Percentiles rank a stretch among this genome's conserved stretches.
Conservation (phyloP, 2,113 vertebrate species). For the Onychostoma macrolepis region DNA sequence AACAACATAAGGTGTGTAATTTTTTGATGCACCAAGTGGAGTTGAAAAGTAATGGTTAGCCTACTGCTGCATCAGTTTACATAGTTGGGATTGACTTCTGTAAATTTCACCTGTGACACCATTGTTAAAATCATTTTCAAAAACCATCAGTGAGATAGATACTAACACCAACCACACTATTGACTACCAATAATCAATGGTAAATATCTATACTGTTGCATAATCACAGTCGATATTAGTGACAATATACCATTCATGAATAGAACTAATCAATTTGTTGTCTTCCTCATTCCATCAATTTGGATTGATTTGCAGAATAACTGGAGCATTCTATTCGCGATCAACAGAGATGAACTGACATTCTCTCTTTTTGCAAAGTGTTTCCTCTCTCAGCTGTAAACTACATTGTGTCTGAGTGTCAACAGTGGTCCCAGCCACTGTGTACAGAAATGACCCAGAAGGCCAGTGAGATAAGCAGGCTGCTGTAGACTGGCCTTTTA, state of each 20-base stretch:
- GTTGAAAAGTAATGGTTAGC: background rate
- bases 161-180: background rate
- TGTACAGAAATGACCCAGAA: slow-evolving; percentile 35
- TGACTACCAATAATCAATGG: background rate
- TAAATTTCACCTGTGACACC: background rate
- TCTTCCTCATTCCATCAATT: background rate
- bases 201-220: background rate
- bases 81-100: no score
- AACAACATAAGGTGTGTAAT: background rate
- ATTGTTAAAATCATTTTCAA: background rate
- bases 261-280: slow-evolving; percentile 1
- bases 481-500: slow-evolving; percentile 24
- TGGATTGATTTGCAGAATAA: slow-evolving; percentile 16
- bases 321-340: background rate
- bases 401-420: background rate
- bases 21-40: background rate
- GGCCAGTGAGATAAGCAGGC: slow-evolving; percentile 39
- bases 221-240: background rate
- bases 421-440: background rate
- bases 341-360: background rate
- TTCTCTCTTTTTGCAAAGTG: background rate
- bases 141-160: background rate
- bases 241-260: background rate
- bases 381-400: slow-evolving; percentile 5
- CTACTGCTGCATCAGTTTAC: background rate